Conservation (phyloP, 2,797 vertebrate species). For the Trematomus bernacchii region DNA sequence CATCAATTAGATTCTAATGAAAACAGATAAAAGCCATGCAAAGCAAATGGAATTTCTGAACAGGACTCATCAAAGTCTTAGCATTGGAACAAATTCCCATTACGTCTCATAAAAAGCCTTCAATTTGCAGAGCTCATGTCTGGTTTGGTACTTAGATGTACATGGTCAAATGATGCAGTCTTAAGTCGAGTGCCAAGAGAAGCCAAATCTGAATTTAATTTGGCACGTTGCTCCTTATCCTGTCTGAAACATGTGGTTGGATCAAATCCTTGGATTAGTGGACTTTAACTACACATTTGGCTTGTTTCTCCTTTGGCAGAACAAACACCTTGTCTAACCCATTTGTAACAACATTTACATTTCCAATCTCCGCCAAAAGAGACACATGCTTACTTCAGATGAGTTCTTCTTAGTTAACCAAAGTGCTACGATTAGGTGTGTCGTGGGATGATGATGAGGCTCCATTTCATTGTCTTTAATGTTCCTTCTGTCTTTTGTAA, state of each 20-base stretch:
- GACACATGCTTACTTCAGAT: constrained; percentile 71
- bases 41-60: constrained; percentile 81
- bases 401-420: constrained; percentile 77
- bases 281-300: constrained; percentile 78
- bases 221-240: constrained; percentile 80
- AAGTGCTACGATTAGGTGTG: constrained; percentile 74
- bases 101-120: constrained; percentile 77
- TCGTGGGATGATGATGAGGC: constrained; percentile 56
- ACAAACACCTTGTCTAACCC: constrained; percentile 69
- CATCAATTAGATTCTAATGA: constrained; percentile 85
- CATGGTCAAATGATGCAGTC: constrained; percentile 81
- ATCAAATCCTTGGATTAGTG: constrained; percentile 85
- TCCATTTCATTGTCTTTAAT: constrained; percentile 37
- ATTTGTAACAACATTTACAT: constrained; percentile 72
- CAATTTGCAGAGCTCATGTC: constrained; percentile 85
- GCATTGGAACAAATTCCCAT: constrained; percentile 80
- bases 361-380: constrained; percentile 68
- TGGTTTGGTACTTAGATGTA: constrained; percentile 82
- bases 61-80: constrained; percentile 80
- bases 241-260: constrained; percentile 79
- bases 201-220: constrained; percentile 85
- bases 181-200: constrained; percentile 72
- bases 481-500: constrained; percentile 9
- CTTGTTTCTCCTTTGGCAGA: constrained; percentile 68
- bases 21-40: constrained; percentile 76